Percentiles rank a stretch among this genome's conserved stretches.
Evolutionary conservation across 2,113 vertebrate species (phyloP).

Genomic region (Pontoporia blainvillei): DNA sequence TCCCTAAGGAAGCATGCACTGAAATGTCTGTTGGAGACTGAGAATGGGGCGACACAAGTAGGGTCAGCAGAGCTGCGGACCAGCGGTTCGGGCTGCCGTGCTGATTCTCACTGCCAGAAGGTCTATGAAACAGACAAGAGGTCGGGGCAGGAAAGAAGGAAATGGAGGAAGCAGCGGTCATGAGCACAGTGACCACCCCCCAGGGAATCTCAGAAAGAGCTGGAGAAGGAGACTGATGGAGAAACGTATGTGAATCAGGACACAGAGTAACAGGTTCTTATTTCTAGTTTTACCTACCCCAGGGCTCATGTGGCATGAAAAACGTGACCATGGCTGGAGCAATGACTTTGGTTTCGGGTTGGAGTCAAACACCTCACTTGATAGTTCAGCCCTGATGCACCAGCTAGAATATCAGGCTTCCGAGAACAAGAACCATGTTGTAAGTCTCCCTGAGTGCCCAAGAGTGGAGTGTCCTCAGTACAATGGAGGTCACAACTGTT

Average conservation of each 20-base stretch:
- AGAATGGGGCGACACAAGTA: fast-evolving
- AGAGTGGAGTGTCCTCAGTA: neutral
- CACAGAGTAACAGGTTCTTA: neutral
- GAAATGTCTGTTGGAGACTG: neutral
- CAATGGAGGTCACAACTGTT: fast-evolving
- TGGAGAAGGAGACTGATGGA: neutral
- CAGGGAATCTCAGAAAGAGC: too few species aligned
- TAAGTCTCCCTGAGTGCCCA: neutral
- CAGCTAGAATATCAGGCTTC: neutral
- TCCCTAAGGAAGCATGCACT: fast-evolving
- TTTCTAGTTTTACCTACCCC: neutral
- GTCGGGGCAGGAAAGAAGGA: neutral
- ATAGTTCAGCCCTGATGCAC: neutral
- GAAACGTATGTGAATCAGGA: fast-evolving
- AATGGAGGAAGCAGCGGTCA: too few species aligned
- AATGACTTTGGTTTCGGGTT: neutral
- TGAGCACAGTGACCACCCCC: too few species aligned
- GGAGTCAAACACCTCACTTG: neutral
- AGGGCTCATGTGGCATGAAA: neutral
- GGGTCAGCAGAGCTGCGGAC: neutral
- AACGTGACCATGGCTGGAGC: fast-evolving
- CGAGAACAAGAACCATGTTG: neutral
- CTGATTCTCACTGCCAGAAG: neutral
- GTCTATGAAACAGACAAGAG: neutral
- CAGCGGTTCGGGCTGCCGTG: neutral